These are phyloP conservation scores for Caenorhabditis latens DNA, from an alignment of 1,140 invertebrate species.

Conservation along the genomic window DNA sequence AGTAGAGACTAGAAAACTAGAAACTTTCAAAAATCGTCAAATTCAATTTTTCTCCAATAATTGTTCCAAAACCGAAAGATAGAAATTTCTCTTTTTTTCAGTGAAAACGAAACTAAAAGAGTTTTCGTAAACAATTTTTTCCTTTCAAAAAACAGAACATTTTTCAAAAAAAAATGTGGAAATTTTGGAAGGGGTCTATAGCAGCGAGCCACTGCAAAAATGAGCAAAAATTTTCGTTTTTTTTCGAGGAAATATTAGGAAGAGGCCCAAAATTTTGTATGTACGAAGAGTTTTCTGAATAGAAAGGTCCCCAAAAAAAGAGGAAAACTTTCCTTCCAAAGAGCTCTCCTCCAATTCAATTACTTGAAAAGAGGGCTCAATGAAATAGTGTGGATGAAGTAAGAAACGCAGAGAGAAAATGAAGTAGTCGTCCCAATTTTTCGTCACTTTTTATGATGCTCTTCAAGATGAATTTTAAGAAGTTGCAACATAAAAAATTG, in stretches of 20 bases:
- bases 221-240: neutral
- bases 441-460: constrained; percentile 42
- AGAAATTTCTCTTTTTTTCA: too few species aligned
- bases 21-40: neutral
- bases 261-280: constrained; percentile 29
- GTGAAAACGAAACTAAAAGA: neutral
- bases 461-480: constrained; percentile 49
- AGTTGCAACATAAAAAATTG: neutral
- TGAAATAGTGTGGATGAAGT: neutral
- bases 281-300: constrained; percentile 48
- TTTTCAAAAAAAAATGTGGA: neutral
- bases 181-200: too few species aligned
- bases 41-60: neutral
- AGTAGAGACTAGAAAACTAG: too few species aligned
- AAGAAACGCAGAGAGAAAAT: constrained; percentile 14
- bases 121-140: constrained; percentile 15
- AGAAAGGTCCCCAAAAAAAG: neutral
- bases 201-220: neutral
- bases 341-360: constrained; percentile 44
- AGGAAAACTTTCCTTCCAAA: neutral
- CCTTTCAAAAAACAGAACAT: neutral
- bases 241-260: too few species aligned
- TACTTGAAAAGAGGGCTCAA: constrained; percentile 18
- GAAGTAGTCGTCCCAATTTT: constrained; percentile 23
- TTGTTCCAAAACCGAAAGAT: neutral